Conservation (phyloP, 2,797 vertebrate genomes). For the Muscicapa comitata region DNA sequence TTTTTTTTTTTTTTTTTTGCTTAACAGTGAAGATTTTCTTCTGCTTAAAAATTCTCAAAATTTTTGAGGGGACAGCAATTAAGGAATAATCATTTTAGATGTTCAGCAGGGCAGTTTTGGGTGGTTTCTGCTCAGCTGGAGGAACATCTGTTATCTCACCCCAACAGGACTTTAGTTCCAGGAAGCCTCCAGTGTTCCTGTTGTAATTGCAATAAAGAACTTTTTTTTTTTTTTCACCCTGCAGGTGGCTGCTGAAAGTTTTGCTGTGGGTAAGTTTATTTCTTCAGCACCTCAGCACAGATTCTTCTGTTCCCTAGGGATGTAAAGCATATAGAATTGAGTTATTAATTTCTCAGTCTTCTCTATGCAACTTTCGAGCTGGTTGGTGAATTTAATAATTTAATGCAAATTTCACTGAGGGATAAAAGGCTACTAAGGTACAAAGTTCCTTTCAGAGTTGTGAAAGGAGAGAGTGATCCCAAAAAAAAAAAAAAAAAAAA, state of each 20-base stretch:
- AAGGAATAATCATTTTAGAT: fast-evolving
- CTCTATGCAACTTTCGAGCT: fast-evolving
- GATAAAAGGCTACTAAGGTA: not conserved
- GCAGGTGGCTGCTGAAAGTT: not conserved
- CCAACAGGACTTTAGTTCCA: not conserved
- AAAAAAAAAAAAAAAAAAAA: not conserved
- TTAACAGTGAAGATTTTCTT: not conserved
- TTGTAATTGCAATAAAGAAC: not conserved
- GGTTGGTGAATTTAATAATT: not conserved
- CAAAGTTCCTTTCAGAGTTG: not conserved
- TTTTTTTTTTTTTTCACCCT: not conserved
- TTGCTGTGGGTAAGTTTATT: not conserved
- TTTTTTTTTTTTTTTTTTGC: not conserved
- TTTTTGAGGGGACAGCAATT: not conserved
- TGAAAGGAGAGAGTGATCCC: not conserved
- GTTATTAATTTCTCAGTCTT: not conserved
- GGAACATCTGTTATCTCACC: not conserved
- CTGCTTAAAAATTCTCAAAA: not conserved
- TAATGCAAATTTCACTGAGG: not conserved
- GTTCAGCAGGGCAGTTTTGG: not conserved
- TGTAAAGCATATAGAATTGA: fast-evolving
- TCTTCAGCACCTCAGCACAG: not conserved
- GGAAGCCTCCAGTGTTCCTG: not conserved
- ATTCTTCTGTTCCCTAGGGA: not conserved
- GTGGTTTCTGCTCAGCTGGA: not conserved